A percentile compares a stretch with the other conserved stretches of the same genome.
Evolutionary conservation across 53 echinoderm and acorn worm genomes (phyloP).

Genomic region (Temnopleurus reevesii): DNA sequence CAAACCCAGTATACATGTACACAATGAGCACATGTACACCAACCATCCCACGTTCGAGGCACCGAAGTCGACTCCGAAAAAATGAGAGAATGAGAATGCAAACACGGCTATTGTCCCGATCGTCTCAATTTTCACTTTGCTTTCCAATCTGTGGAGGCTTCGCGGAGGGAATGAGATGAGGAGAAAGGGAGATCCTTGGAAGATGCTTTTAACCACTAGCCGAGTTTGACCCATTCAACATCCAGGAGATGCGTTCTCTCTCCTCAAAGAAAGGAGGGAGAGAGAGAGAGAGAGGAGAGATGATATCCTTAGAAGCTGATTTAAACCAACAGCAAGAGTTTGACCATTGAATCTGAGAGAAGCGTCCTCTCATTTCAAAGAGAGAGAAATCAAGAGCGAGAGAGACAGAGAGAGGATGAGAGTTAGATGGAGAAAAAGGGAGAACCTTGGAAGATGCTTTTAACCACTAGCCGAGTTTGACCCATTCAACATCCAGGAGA

Average conservation of each 20-base stretch:
- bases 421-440: neutral
- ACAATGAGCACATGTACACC: neutral
- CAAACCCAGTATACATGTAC: neutral
- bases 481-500: too few relatives aligned
- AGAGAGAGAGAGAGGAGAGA: neutral
- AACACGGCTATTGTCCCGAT: neutral
- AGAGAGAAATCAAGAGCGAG: neutral
- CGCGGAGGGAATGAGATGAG: neutral
- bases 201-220: too few relatives aligned
- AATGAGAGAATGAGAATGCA: neutral
- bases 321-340: too few relatives aligned
- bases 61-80: neutral
- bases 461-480: too few relatives aligned
- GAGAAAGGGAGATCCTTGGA: neutral
- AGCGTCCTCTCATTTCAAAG: too few relatives aligned
- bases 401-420: neutral
- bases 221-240: too few relatives aligned
- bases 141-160: neutral
- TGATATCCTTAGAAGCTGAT: neutral
- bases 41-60: neutral
- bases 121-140: constrained; percentile 35
- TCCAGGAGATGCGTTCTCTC: too few relatives aligned
- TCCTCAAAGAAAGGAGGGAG: too few relatives aligned
- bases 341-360: too few relatives aligned
- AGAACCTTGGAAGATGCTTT: too few relatives aligned